Percentiles rank a stretch among this genome's conserved stretches.
phyloP scores from a whole-genome alignment of 2,888 invertebrate species.

The Steinernema scapterisci region DNA sequence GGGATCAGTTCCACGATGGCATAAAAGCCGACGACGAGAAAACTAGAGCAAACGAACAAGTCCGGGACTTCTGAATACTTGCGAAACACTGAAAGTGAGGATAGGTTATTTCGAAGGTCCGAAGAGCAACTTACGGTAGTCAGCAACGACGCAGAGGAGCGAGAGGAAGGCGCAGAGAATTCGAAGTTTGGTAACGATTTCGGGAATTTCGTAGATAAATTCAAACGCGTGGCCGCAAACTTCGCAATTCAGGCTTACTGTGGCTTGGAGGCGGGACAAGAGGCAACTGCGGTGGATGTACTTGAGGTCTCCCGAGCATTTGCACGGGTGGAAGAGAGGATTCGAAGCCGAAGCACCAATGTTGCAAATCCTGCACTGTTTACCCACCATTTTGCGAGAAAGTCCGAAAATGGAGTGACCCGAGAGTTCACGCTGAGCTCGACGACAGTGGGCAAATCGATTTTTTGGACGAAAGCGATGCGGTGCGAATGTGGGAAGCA shows the following conservation, averaged over 20 bases:
- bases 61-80: background rate
- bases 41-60: background rate
- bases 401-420: background rate
- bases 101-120: background rate
- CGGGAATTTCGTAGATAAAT: background rate
- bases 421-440: no score
- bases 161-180: background rate
- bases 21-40: background rate
- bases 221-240: background rate
- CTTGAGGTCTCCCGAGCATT: background rate
- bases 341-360: background rate
- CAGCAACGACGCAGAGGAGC: background rate
- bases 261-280: background rate
- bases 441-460: background rate
- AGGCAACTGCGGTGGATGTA: background rate
- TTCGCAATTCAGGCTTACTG: background rate
- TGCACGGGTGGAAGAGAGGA: slow-evolving; percentile 21
- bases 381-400: background rate
- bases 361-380: slow-evolving; percentile 6
- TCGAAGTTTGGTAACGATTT: background rate
- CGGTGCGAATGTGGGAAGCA: background rate
- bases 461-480: background rate
- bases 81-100: background rate
- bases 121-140: background rate
- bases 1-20: background rate